Conservation (phyloP, 2,113 vertebrate genomes). For the Perognathus longimembris region DNA sequence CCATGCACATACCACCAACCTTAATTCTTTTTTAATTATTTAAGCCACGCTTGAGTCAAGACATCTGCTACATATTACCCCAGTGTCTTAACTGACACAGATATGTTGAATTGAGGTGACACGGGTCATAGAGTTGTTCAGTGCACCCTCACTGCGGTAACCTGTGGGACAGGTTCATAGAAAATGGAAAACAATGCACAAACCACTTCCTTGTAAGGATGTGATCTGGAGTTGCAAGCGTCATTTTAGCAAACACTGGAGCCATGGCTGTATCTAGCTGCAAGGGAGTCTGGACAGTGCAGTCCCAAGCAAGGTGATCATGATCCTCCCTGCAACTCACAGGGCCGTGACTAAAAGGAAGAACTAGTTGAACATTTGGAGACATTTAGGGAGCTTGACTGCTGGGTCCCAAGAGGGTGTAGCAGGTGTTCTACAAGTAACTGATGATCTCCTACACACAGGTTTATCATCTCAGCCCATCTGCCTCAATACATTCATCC, state of each 20-base stretch:
- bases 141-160: not conserved
- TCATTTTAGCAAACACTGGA: conserved; percentile 24
- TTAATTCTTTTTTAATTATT: not conserved
- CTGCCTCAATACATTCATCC: not conserved
- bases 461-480: not conserved
- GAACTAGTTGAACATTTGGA: not conserved
- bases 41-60: not conserved
- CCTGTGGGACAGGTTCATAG: not conserved
- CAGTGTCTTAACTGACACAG: not conserved
- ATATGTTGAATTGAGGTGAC: not conserved
- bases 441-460: not conserved
- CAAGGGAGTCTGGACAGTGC: not conserved
- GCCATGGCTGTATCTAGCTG: not conserved
- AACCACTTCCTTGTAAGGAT: not conserved
- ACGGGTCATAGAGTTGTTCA: not conserved
- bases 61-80: not conserved
- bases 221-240: not conserved
- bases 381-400: not conserved
- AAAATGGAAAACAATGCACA: not conserved
- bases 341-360: not conserved
- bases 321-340: not conserved
- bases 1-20: not conserved
- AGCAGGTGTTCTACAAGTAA: not conserved
- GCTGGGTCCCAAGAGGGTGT: not conserved
- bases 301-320: not conserved